Conservation (phyloP, 2,797 vertebrate species). For the Siniperca undulata region DNA sequence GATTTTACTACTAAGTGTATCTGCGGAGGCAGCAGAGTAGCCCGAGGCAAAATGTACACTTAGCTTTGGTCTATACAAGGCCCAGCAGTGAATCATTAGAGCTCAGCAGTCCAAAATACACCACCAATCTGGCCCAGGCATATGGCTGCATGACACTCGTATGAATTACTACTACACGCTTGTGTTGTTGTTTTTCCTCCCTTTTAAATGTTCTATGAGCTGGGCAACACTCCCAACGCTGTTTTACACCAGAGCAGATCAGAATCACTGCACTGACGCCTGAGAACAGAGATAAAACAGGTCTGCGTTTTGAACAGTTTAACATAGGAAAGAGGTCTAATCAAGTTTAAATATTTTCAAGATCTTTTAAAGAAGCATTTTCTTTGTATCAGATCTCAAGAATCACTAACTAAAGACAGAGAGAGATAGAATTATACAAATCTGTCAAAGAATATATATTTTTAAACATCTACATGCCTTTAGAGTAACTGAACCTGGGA, state of each 20-base stretch:
- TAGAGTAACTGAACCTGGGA: not conserved
- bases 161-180: constrained; percentile 65
- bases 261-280: constrained; percentile 12
- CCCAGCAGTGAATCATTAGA: constrained; percentile 81
- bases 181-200: constrained; percentile 66
- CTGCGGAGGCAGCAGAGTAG: constrained; percentile 67
- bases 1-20: constrained; percentile 61
- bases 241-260: constrained; percentile 44
- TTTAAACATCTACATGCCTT: not conserved
- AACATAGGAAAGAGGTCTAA: not conserved
- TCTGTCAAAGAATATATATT: not conserved
- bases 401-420: not conserved
- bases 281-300: not conserved
- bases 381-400: not conserved
- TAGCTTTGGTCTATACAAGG: constrained; percentile 70
- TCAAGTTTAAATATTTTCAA: not conserved
- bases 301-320: not conserved
- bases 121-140: constrained; percentile 77
- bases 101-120: constrained; percentile 80
- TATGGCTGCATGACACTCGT: constrained; percentile 74
- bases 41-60: constrained; percentile 75
- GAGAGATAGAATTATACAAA: not conserved
- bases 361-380: too few species aligned
- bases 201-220: constrained; percentile 54
- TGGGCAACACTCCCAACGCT: constrained; percentile 29